Evolutionary conservation across 2,888 invertebrate species (phyloP), one percentile per base, ranked within the genome.

Genomic region (Drosophila eohydei): DNA sequence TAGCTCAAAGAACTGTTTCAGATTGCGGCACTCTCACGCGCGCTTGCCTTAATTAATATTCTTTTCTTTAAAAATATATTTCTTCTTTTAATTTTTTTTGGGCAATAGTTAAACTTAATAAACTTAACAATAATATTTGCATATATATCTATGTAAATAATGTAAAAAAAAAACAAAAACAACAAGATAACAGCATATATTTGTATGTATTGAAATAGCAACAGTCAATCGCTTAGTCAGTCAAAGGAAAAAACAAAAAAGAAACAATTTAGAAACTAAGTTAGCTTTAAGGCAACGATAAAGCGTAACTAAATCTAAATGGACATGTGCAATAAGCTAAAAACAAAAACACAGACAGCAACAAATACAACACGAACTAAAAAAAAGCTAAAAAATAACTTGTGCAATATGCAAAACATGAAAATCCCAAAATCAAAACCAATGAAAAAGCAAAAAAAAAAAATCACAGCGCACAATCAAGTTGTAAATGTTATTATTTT

Each of bases 1-100:
- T 12, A 40, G 44, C 46, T 30, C 36, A 34, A 11, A 16, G 34
- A n/a, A 60, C 28, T 28, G 6, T 44, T 44, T 26, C 48, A 14
- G 32, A 38, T 38, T 14, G 34, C 30, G 54, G 30, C 84, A 78
- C 90, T 88, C 85, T 85, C 88, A 86, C 85, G 83, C 85, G 83
- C 88, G 80, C 63, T 28, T 43, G 55, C 40, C 60, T 21, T 41
- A 36, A 34, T 43, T 52, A 43, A 21, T 55, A 32, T 54, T 28
- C 41, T 16, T 21, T 26, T 48, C 26, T 38, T 21, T 38, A 41
- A 3, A n/a, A 48, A 8, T 52, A 34, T 50, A 28, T 55, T 50
- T 66, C 44, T 60, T 55, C 52, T 58, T 58, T 46, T 48, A 21
- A 21, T 21, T 46, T 28, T 57, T 50, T 48, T 59, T 56, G 81